These are phyloP conservation scores for Paraescarpia echinospica DNA, from an alignment of 1,140 invertebrate genomes.

Conservation along the genomic window DNA sequence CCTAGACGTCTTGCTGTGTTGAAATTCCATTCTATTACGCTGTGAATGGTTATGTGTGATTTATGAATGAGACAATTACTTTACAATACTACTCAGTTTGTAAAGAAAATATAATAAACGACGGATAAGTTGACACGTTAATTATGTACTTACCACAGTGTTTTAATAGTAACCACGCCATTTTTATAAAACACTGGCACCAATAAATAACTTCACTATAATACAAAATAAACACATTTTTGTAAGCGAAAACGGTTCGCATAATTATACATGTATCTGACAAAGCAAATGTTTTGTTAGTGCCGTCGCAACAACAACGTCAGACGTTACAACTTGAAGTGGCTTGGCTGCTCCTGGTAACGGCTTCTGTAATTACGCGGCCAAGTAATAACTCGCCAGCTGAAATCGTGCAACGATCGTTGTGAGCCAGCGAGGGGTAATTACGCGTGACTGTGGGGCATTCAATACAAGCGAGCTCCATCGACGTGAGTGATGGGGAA, in stretches of 20 bases:
- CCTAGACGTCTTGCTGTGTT: not conserved
- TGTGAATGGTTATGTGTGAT: not conserved
- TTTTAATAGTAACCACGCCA: not conserved
- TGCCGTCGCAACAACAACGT: not conserved
- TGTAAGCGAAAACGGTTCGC: not conserved
- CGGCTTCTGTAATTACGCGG: not conserved
- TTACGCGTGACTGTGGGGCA: not conserved
- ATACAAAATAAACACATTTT: not conserved
- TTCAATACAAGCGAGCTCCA: not conserved
- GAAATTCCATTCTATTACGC: not conserved
- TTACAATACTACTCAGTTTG: not conserved
- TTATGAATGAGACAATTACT: not conserved
- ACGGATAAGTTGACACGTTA: not conserved
- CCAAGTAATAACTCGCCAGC: not conserved
- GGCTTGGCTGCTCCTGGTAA: not conserved
- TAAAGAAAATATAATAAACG: not conserved
- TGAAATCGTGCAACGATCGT: not conserved
- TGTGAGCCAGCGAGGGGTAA: not conserved
- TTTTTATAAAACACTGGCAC: not conserved
- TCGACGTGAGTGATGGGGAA: not conserved
- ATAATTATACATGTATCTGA: not conserved
- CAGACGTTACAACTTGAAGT: not conserved
- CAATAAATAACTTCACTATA: not conserved
- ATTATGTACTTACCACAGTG: not conserved
- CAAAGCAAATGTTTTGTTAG: not conserved